Percentiles rank a stretch among this genome's conserved stretches.
phyloP scores from a whole-genome alignment of 2,888 invertebrate genomes.

The Meganola albula region DNA sequence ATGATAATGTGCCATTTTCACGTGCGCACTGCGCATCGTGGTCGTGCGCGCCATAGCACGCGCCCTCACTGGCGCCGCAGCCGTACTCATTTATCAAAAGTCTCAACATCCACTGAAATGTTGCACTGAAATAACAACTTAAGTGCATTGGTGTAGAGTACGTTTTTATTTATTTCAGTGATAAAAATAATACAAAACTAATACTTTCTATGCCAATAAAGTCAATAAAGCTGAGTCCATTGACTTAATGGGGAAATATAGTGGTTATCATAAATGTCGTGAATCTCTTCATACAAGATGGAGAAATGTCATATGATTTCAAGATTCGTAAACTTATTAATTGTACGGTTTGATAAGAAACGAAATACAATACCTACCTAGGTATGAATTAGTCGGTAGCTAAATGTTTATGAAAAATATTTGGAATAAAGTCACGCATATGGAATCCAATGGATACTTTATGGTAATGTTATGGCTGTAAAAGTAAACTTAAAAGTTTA shows the following conservation, averaged over 20 bases:
- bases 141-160: constrained; percentile 8
- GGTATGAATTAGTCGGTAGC: too few relatives aligned
- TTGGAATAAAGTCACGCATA: constrained; percentile 58
- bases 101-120: constrained; percentile 14
- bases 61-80: constrained; percentile 54
- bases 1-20: constrained; percentile 72
- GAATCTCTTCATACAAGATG: constrained; percentile 40
- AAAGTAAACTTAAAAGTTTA: constrained; percentile 46
- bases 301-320: too few relatives aligned
- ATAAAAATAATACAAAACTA: constrained; percentile 23
- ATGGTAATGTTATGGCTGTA: constrained; percentile 57
- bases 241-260: constrained; percentile 39
- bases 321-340: too few relatives aligned
- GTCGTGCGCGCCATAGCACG: constrained; percentile 50
- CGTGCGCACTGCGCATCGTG: constrained; percentile 60
- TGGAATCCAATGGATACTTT: constrained; percentile 50
- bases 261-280: constrained; percentile 37
- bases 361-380: too few relatives aligned
- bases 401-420: constrained; percentile 53
- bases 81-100: constrained; percentile 20
- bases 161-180: constrained; percentile 7
- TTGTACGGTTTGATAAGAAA: too few relatives aligned
- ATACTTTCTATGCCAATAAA: constrained; percentile 34
- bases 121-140: constrained; percentile 20
- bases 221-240: constrained; percentile 37